Base-by-base conservation (phyloP, 1,140 invertebrate species). In the Centruroides vittatus region DNA sequence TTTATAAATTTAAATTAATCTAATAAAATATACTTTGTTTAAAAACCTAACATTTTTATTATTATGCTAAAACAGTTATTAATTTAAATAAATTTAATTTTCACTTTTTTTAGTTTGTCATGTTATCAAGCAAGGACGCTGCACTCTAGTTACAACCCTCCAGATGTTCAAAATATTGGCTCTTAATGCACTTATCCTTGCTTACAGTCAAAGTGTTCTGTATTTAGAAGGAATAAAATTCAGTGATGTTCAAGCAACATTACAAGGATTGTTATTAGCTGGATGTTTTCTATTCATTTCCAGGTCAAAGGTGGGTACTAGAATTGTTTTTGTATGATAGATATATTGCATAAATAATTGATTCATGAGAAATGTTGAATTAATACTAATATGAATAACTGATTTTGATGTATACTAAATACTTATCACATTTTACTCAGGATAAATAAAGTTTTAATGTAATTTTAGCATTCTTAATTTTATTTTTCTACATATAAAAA, bases 151-250 rank as follows among this genome's bases (percentile, higher is more conserved):
- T 0, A 99, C 95, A 2, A 99, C 97, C 0, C 77, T 99, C 50
- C 97, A 99, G 76, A 99, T 99, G 97, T 99, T 99, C 74, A 99
- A 99, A 80, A 99, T 99, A 67, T 77, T 99, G 48, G 97, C 97
- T 0, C 74, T 99, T n/a, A 99, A 99, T 76, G 95, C 97, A 0
- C 80, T 99, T 1, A 92, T 99, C 60, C 78, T 97, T 50, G 97
- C 97, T 0, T 99, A 99, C 78, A 93, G 93, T 73, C 95, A 99
- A 75, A 98, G 93, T 35, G 96, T 99, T 8, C 78, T 99, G 0
- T 99, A 99, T 73, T 80, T 99, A 62, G 94, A 98, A 75, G 95
- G 95, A 35, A 90, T 99, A 57, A 98, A 97, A 75, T 93, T 98
- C 68, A 95, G 91, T 70, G 97, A 99, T 74, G 85, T 85, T 12